Evolutionary conservation across 1,140 invertebrate genomes (phyloP).

Genomic region (Condylostylus longicornis): DNA sequence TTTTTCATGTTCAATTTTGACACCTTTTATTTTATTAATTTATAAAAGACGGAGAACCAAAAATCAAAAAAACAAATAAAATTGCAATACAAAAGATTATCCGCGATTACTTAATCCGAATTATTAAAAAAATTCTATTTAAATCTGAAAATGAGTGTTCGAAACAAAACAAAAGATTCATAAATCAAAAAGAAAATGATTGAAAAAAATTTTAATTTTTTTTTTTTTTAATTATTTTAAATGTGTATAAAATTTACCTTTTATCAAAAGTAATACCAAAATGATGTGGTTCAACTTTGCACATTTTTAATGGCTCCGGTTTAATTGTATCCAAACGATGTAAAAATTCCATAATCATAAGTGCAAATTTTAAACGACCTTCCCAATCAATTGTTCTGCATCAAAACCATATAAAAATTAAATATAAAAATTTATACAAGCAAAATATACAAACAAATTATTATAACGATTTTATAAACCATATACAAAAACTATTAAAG

Average conservation of each 20-base stretch:
- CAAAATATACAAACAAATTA: neutral
- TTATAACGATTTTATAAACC: no score
- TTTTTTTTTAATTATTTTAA: neutral
- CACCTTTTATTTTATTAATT: no score
- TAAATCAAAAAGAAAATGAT: no score
- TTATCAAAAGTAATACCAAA: slow-evolving; percentile 21
- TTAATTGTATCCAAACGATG: slow-evolving; percentile 26
- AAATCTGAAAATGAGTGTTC: no score
- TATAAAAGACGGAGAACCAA: no score
- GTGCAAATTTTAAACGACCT: slow-evolving; percentile 22
- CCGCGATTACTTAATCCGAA: neutral
- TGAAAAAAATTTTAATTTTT: neutral
- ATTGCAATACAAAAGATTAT: no score
- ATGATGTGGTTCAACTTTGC: slow-evolving; percentile 24
- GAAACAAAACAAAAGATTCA: no score
- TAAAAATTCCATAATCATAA: slow-evolving; percentile 26
- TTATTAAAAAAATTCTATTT: no score
- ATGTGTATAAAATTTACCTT: slow-evolving; percentile 3
- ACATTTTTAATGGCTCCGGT: slow-evolving; percentile 27
- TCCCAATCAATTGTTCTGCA: slow-evolving; percentile 21
- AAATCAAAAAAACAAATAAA: no score
- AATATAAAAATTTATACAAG: neutral
- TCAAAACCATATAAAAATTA: neutral
- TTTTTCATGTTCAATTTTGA: no score
- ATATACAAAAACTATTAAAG: neutral